Evolutionary conservation across 2,888 invertebrate species (phyloP), one percentile per base, ranked within the genome.

Genomic region (Apeira syringaria): DNA sequence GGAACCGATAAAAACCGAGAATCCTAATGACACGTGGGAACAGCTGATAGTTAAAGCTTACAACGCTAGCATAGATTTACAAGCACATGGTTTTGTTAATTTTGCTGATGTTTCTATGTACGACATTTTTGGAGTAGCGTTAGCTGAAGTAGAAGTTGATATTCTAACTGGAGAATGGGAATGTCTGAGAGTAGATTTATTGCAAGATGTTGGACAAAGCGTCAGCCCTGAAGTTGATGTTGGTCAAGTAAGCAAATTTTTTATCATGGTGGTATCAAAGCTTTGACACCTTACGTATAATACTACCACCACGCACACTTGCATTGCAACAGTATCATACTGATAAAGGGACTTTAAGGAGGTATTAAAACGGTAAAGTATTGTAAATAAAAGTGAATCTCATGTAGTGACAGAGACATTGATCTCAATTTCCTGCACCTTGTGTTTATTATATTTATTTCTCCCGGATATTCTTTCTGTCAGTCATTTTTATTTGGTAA

Each of bases 61-160:
- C 49, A 28, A 31, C 2, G 39, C 59, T 30, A 61, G 65, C 7
- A 50, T 82, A 7, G 70, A 80, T 50, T 47, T 83, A 8, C 81
- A 82, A 67, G 60, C 64, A 2, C 50, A 71, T 50, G 62, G 64
- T 47, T 62, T 63, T 50, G 50, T 70, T 29, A 34, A 51, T n/a
- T 2, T 35, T 5, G 5, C 50, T 17, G 76, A 79, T 22, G n/a
- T 52, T 3, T 57, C 63, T 10, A 37, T 47, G 8, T 74, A 64
- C 29, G 56, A 69, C 12, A 57, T 93, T 27, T 92, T 91, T 61
- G 94, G 92, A 1, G 87, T 90, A 0, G 76, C 90, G 2, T 78
- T 92, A 2, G 75, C 91, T 5, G 95, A 95, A 79, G 92, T 94
- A 0, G 94, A 94, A 71, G 64, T 95, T 0, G 95, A 95, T 72